A percentile compares a stretch with the other conserved stretches of the same genome.
phyloP scores from a whole-genome alignment of 1,140 invertebrate genomes.

The Drosophila ohnishii region DNA sequence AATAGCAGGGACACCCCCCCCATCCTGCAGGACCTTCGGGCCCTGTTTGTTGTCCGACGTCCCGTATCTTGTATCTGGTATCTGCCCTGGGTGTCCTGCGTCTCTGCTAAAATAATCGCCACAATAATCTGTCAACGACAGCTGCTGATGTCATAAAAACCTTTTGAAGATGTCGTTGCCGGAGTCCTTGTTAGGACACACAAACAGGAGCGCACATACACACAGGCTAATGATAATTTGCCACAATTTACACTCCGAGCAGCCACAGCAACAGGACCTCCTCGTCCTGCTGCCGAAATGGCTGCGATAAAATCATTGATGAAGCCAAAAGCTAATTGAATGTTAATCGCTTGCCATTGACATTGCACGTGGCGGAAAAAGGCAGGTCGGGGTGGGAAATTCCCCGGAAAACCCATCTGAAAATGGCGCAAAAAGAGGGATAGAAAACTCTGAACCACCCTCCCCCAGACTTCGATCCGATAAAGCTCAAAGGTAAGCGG shows the following conservation, averaged over 20 bases:
- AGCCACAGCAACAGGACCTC: constrained; percentile 55
- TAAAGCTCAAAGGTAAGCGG: constrained; percentile 58
- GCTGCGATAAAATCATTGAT: constrained; percentile 82
- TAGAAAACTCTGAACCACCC: constrained; percentile 13
- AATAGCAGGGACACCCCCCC: constrained; percentile 39
- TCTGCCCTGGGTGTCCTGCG: constrained; percentile 33
- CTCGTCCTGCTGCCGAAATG: constrained; percentile 44
- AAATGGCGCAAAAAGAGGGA: constrained; percentile 8
- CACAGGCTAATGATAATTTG: constrained; percentile 79
- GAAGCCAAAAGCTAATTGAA: constrained; percentile 81
- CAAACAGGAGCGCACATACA: constrained; percentile 16
- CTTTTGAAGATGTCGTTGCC: constrained; percentile 79
- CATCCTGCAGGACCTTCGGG: constrained; percentile 11
- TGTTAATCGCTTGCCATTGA: constrained; percentile 82
- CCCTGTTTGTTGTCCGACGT: constrained; percentile 21
- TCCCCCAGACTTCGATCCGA: constrained; percentile 19
- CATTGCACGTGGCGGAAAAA: constrained; percentile 67
- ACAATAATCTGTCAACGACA: constrained; percentile 83
- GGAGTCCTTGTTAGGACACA: constrained; percentile 43
- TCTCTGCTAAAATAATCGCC: constrained; percentile 77
- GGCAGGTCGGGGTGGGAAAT: constrained; percentile 1
- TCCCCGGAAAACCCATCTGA: constrained; percentile 5
- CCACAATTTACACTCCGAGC: constrained; percentile 78
- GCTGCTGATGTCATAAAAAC: constrained; percentile 83
- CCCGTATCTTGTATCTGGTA: constrained; percentile 32